Base-by-base conservation (phyloP, 2,113 vertebrate species). In the Mus pahari region DNA sequence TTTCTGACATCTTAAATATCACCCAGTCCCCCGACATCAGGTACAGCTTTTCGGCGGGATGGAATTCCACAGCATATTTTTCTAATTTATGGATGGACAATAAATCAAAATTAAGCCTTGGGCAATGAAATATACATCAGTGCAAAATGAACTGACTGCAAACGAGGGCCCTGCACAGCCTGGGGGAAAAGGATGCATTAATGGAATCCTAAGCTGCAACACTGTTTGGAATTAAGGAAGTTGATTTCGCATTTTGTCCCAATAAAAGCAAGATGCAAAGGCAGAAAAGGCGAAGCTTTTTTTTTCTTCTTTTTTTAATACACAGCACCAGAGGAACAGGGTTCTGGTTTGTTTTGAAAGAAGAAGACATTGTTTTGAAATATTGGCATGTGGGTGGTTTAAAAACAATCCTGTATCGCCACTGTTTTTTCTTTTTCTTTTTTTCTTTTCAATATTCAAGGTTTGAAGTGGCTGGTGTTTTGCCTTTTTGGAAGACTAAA, bases 1-100 rank as follows among this genome's bases (percentile, higher is more conserved):
- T 99, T 99, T 99, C 99, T 99, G 99, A 99, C 99, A 99, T 99
- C 99, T 99, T 99, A 99, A 99, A 99, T 99, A 99, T 99, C 99
- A 99, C 99, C 99, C 99, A 99, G 99, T 99, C 99, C 99, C 99
- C 99, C 99, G 99, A 99, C 99, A 99, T 99, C 99, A 99, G 99
- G 99, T 99, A 99, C 99, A 98, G 99, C 99, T 99, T 99, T 99
- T 99, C 99, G 98, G 98, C 98, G 98, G 99, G 99, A 99, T 99
- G 99, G 99, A 99, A 99, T 99, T 99, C 99, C 99, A 99, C 99
- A 99, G 99, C 99, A 99, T 99, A 99, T 99, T 99, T 99, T 99
- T 99, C 99, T 99, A 99, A 99, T 99, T 99, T 99, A 99, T 99
- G 99, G 99, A 99, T 99, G 99, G 99, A 99, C 99, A 99, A 99